Conservation (phyloP, 2,888 invertebrate species). For the Dichetophora obliterata region DNA sequence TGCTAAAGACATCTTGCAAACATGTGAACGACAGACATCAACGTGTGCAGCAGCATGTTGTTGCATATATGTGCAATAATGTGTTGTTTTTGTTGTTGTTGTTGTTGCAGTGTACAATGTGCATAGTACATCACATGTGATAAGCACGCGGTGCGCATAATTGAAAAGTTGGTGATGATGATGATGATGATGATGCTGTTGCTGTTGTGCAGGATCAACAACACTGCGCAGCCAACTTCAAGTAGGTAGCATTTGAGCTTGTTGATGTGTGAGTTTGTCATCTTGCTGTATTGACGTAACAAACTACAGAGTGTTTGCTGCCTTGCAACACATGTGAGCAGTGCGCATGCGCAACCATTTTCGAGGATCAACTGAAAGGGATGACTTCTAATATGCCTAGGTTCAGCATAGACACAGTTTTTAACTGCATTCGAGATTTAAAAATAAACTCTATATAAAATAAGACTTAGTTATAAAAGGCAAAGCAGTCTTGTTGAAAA, state of each 20-base stretch:
- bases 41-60: slow-evolving; percentile 16
- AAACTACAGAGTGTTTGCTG: no score
- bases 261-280: neutral
- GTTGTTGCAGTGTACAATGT: slow-evolving; percentile 8
- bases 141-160: neutral
- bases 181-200: neutral
- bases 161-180: neutral
- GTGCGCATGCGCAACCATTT: no score
- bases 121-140: neutral
- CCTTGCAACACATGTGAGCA: neutral
- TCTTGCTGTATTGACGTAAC: neutral
- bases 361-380: no score
- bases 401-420: neutral
- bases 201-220: neutral
- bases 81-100: slow-evolving; percentile 26
- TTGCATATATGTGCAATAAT: slow-evolving; percentile 9
- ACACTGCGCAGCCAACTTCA: slow-evolving; percentile 44
- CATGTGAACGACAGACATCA: slow-evolving; percentile 62
- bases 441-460: slow-evolving; percentile 60
- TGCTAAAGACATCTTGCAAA: slow-evolving; percentile 61
- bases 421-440: neutral
- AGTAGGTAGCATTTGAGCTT: slow-evolving; percentile 48
- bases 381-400: no score
- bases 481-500: slow-evolving; percentile 56
- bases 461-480: slow-evolving; percentile 55